Evolutionary conservation across 1,140 invertebrate species (phyloP), one percentile per base, ranked within the genome.

Genomic region (Lasaia peninsularis): DNA sequence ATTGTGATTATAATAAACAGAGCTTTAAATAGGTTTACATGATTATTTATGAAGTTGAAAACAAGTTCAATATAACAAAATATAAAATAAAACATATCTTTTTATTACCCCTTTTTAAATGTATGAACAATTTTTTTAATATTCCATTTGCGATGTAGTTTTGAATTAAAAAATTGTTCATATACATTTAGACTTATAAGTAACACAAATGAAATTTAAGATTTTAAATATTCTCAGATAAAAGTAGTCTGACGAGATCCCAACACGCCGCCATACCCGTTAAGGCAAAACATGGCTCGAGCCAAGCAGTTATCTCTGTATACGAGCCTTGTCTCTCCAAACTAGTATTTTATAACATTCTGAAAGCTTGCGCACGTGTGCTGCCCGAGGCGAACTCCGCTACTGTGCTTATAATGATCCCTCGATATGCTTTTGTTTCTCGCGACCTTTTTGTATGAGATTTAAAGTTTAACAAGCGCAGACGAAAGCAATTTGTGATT

Each of bases 1-100:
- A 65, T 75, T 75, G 59, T 61, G 35, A 70, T 75, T 78, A 75
- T 86, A 77, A 80, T 86, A 68, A 77, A 62, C 56, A 65, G 56
- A 88, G 85, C 85, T 88, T 88, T 88, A 86, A 86, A 84, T 80
- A 78, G 75, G 65, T 54, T 40, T 9, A 31, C 8, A 24, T 28
- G 0, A 7, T 54, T 54, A 54, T 54, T 52, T 52, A 52, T 52
- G 31, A 40, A 40, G 16, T 40, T 40, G 16, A 24, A 53, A 34
- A 52, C n/a, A 40, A 28, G 9, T 35, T 54, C 16, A 40, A 37
- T 20, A 54, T 24, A 21, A 54, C 21, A 54, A 44, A 5, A 8
- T 7, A 32, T 16, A 12, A 51, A 32, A 16, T 32, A 14, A 51
- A 40, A 40, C 20, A 54, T 40, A 12, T 40, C 12, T 40, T 40